Percentiles rank a stretch among this genome's conserved stretches.
These are phyloP conservation scores for Tinea pellionella DNA, from an alignment of 2,888 invertebrate species.

Conservation along the genomic window DNA sequence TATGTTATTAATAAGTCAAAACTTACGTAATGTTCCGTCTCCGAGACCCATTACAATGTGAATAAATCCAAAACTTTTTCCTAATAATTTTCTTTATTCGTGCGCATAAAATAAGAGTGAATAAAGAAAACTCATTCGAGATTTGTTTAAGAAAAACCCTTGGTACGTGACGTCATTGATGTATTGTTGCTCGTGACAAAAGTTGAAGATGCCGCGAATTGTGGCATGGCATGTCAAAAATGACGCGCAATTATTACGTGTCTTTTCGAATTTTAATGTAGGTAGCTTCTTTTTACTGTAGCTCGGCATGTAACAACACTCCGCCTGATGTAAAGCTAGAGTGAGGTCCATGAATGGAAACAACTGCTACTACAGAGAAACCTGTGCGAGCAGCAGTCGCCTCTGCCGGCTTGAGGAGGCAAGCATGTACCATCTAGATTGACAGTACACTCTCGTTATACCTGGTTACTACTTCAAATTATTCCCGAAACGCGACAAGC, in stretches of 20 bases:
- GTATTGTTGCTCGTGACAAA: slow-evolving; percentile 40
- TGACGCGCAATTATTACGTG: slow-evolving; percentile 17
- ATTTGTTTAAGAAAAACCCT: slow-evolving; percentile 15
- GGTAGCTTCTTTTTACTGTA: too few species aligned
- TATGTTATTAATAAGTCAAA: not conserved
- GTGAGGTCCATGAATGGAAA: too few species aligned
- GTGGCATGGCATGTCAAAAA: slow-evolving; percentile 42
- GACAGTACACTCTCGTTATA: too few species aligned
- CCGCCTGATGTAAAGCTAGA: too few species aligned
- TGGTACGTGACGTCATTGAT: slow-evolving; percentile 52
- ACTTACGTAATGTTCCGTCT: not conserved
- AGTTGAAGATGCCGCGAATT: slow-evolving; percentile 36
- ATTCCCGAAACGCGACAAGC: too few species aligned
- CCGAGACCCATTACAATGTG: not conserved
- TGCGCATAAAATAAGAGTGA: slow-evolving; percentile 5
- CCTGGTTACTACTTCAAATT: too few species aligned
- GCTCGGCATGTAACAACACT: too few species aligned
- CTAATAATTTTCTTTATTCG: not conserved
- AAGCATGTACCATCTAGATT: too few species aligned
- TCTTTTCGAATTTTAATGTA: too few species aligned
- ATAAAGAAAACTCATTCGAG: slow-evolving; percentile 1
- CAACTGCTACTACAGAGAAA: too few species aligned
- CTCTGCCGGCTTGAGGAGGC: too few species aligned
- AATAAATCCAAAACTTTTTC: slow-evolving; percentile 1
- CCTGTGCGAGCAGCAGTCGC: too few species aligned